Conservation (phyloP, 1,140 invertebrate species). For the Meloidogyne exigua region DNA sequence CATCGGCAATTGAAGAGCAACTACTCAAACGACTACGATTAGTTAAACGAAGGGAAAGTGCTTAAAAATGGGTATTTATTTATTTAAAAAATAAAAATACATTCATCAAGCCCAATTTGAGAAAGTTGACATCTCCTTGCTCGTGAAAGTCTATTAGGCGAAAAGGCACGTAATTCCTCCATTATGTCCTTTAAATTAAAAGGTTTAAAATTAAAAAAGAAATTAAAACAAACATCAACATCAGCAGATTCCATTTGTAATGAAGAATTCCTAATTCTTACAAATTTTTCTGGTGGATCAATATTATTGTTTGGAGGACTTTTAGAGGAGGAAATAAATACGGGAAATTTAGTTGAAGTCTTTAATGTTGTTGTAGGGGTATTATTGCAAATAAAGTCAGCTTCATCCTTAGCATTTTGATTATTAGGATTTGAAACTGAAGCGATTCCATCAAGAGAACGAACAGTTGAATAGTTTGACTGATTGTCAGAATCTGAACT, state of each 20-base stretch:
- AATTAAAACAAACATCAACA: slow-evolving; percentile 7
- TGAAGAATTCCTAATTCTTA: slow-evolving; percentile 43
- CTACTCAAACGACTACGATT: slow-evolving; percentile 34
- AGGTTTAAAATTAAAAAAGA: neutral
- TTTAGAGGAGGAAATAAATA: neutral
- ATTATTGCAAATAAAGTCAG: neutral
- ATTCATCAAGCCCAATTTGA: slow-evolving; percentile 38
- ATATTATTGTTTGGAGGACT: slow-evolving; percentile 9
- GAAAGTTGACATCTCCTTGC: slow-evolving; percentile 40
- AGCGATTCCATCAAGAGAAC: slow-evolving; percentile 36
- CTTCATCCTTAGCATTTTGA: neutral
- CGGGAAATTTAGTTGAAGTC: neutral
- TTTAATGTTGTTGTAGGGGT: neutral
- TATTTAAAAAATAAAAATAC: slow-evolving; percentile 7
- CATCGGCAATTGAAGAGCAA: slow-evolving; percentile 24
- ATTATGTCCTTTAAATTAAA: slow-evolving; percentile 9
- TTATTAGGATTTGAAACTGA: neutral
- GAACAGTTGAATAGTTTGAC: slow-evolving; percentile 41
- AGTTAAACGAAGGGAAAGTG: slow-evolving; percentile 28
- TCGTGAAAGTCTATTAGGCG: slow-evolving; percentile 39
- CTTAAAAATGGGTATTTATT: neutral
- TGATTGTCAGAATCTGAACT: slow-evolving; percentile 39
- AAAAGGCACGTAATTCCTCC: slow-evolving; percentile 43
- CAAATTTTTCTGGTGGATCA: slow-evolving; percentile 40
- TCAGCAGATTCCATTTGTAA: slow-evolving; percentile 35